Conservation (phyloP, 2,113 vertebrate species). For the Sphyrna mokarran region DNA sequence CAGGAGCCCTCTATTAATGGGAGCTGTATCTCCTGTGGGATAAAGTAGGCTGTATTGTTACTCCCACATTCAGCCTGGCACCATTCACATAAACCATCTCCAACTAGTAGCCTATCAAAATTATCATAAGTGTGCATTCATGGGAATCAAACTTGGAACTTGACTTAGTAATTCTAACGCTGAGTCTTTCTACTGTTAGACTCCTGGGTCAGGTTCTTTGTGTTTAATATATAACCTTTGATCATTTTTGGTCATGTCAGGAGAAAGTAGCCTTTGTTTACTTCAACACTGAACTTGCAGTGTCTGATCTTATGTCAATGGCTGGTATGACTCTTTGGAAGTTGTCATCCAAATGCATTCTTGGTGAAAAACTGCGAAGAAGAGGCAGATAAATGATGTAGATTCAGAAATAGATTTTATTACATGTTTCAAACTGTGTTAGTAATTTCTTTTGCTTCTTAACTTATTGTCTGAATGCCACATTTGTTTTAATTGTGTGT, state of each 20-base stretch:
- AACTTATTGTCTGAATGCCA: background rate
- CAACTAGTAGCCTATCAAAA: background rate
- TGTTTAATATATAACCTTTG: background rate
- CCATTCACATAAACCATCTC: background rate
- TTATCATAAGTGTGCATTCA: background rate
- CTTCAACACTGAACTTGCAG: slow-evolving; percentile 1
- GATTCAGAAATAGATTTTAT: background rate
- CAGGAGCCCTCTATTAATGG: background rate
- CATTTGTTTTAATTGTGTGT: background rate
- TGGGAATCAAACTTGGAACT: background rate
- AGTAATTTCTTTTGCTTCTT: slow-evolving; percentile 17
- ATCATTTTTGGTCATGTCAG: background rate
- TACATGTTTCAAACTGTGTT: background rate
- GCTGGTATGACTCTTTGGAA: background rate
- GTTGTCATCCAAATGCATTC: background rate
- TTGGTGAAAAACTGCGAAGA: background rate
- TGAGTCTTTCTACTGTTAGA: background rate
- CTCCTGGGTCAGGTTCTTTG: background rate
- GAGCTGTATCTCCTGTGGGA: background rate
- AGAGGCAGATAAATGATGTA: background rate
- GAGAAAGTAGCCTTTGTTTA: background rate
- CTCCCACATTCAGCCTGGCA: background rate
- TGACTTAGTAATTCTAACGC: background rate
- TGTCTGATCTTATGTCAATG: background rate
- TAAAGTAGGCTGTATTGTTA: background rate